Conservation (phyloP, 1,140 invertebrate genomes). For the Drosophila ficusphila region DNA sequence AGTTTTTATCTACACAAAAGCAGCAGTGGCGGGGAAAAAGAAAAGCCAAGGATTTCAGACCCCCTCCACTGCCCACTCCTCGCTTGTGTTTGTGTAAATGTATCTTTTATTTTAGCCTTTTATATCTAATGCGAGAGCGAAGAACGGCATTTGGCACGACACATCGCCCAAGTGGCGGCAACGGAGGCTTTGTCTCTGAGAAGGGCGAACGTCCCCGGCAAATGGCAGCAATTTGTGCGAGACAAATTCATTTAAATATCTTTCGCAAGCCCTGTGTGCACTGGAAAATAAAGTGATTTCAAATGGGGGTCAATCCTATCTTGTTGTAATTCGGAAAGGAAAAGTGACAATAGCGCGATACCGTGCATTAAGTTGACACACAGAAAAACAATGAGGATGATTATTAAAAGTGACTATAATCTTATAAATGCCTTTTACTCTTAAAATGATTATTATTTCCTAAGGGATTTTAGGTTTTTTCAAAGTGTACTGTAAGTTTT, state of each 20-base stretch:
- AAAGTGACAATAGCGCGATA: neutral
- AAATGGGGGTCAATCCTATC: neutral
- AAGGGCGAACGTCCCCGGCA: constrained; percentile 62
- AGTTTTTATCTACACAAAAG: constrained; percentile 78
- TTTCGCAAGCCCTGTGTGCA: constrained; percentile 43
- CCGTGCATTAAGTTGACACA: neutral
- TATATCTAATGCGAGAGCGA: constrained; percentile 77
- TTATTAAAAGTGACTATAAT: no score
- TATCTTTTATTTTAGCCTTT: constrained; percentile 83
- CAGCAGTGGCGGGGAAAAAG: constrained; percentile 39
- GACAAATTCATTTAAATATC: constrained; percentile 83
- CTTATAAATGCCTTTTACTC: no score
- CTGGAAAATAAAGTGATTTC: neutral
- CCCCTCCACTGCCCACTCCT: neutral
- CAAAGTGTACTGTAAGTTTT: no score
- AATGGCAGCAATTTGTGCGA: constrained; percentile 81
- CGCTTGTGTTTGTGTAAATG: constrained; percentile 71
- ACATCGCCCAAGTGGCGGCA: constrained; percentile 77
- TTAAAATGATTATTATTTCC: neutral
- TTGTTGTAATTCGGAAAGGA: neutral
- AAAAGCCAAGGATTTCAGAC: constrained; percentile 32
- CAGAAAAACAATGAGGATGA: no score
- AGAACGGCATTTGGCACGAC: constrained; percentile 76
- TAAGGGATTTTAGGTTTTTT: neutral
- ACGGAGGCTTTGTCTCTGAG: constrained; percentile 27